phyloP scores from a whole-genome alignment of 2,888 invertebrate genomes.

The Xestia ashworthii region DNA sequence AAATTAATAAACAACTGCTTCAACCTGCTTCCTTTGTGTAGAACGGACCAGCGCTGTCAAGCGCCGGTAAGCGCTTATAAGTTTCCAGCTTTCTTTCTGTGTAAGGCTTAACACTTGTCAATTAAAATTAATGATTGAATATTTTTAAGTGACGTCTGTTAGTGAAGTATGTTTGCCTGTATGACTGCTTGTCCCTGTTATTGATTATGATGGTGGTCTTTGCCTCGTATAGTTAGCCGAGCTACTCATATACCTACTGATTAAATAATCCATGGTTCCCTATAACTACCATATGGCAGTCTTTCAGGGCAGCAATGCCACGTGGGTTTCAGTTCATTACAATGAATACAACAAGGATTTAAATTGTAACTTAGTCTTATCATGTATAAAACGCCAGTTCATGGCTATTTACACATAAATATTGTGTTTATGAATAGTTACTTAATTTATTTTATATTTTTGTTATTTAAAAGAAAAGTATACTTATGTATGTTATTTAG shows the following conservation, averaged over 20 bases:
- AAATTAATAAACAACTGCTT: too few species aligned
- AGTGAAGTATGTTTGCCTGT: neutral
- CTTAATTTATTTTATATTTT: neutral
- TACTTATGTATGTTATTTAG: neutral
- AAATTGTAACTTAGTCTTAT: neutral
- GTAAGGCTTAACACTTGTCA: neutral
- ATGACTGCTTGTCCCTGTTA: neutral
- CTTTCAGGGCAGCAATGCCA: neutral
- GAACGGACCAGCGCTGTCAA: too few species aligned
- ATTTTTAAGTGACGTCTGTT: neutral
- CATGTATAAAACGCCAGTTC: neutral
- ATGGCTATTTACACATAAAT: constrained; percentile 3
- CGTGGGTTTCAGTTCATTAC: neutral
- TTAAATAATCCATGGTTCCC: constrained; percentile 12
- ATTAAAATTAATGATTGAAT: neutral
- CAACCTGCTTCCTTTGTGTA: too few species aligned
- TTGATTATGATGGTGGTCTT: neutral
- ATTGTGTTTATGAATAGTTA: neutral
- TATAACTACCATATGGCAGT: neutral
- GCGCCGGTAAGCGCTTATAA: too few species aligned
- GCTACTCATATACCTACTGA: constrained; percentile 4
- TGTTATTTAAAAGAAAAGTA: neutral
- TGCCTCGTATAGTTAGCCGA: neutral
- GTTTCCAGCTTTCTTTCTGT: too few species aligned
- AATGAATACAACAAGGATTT: neutral